Evolutionary conservation across 2,888 invertebrate species (phyloP).

Genomic region (Cephus pygmeus): DNA sequence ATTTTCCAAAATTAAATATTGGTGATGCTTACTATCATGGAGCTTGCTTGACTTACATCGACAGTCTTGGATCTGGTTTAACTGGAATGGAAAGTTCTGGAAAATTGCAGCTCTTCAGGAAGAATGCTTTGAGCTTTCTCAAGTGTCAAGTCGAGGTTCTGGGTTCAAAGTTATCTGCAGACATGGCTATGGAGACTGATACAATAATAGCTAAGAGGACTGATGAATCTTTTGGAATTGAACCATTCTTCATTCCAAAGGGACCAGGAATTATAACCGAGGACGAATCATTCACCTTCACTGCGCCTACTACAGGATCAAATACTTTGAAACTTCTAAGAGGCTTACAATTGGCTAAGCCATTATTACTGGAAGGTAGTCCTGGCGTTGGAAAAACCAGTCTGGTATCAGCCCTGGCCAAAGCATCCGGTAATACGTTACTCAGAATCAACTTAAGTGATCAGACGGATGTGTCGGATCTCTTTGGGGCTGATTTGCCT

Average conservation of each 20-base stretch:
- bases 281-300: constrained; percentile 74
- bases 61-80: constrained; percentile 88
- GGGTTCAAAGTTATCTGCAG: constrained; percentile 21
- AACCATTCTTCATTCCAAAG: constrained; percentile 79
- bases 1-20: constrained; percentile 64
- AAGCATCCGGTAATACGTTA: constrained; percentile 83
- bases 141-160: constrained; percentile 67
- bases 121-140: constrained; percentile 71
- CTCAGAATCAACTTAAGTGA: constrained; percentile 97
- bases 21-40: constrained; percentile 87
- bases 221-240: constrained; percentile 75
- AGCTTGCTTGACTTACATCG: constrained; percentile 89
- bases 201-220: constrained; percentile 63
- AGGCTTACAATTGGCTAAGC: constrained; percentile 90
- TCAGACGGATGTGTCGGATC: constrained; percentile 97
- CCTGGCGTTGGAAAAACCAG: constrained; percentile 99
- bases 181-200: constrained; percentile 36
- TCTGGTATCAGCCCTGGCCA: constrained; percentile 89
- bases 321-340: constrained; percentile 89
- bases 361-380: constrained; percentile 94
- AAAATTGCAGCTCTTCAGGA: constrained; percentile 61
- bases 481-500: constrained; percentile 98
- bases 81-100: constrained; percentile 74
- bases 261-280: constrained; percentile 58
- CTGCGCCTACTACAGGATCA: constrained; percentile 80